Percentiles rank a stretch among this genome's conserved stretches.
Conservation (phyloP, 1,140 invertebrate species). For the Drosophila mojavensis region DNA sequence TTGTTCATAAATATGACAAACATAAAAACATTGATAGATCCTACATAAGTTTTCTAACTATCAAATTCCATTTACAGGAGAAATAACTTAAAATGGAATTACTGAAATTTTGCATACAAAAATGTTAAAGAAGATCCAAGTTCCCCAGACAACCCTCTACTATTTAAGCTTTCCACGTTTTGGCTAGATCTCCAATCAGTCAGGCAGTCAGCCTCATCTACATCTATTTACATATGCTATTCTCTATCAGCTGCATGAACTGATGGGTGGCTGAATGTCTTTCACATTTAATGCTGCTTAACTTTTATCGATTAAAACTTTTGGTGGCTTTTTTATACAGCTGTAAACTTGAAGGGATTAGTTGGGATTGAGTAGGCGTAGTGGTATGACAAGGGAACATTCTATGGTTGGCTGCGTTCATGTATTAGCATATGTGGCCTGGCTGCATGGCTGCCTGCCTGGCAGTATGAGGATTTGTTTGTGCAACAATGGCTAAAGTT, state of each 20-base stretch:
- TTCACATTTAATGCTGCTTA: conserved; percentile 21
- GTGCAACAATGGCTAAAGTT: conserved; percentile 53
- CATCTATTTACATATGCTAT: background rate
- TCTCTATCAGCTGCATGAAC: background rate
- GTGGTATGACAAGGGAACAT: conserved; percentile 37
- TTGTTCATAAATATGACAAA: too few species aligned
- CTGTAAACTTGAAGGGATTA: conserved; percentile 42
- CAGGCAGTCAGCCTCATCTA: background rate
- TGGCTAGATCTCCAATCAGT: background rate
- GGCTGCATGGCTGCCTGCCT: conserved; percentile 12
- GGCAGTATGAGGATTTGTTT: conserved; percentile 48
- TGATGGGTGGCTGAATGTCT: conserved; percentile 24
- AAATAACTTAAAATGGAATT: too few species aligned
- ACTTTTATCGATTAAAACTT: conserved; percentile 39
- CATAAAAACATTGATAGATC: too few species aligned
- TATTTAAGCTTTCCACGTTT: too few species aligned
- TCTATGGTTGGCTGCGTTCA: conserved; percentile 55
- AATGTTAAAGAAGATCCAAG: too few species aligned
- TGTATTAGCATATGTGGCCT: conserved; percentile 79
- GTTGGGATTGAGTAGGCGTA: conserved; percentile 21
- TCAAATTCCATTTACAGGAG: too few species aligned
- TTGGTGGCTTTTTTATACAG: conserved; percentile 10
- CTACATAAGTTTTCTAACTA: too few species aligned
- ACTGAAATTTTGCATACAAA: too few species aligned
- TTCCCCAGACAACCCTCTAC: too few species aligned